phyloP scores from a whole-genome alignment of 2,888 invertebrate genomes.

The Melanostoma mellinum region DNA sequence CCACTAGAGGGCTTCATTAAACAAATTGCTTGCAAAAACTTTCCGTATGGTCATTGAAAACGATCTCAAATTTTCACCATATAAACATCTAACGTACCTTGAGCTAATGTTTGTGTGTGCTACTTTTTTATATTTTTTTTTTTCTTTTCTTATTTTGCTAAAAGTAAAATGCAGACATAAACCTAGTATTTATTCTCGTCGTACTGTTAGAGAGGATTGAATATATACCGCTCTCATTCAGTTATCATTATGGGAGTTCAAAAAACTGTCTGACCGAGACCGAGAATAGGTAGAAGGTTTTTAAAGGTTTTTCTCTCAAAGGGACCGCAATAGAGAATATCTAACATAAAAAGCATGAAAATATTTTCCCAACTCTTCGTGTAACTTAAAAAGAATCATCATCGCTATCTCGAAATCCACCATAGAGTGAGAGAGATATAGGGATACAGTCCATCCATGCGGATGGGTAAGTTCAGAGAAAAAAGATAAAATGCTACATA shows the following conservation, averaged over 20 bases:
- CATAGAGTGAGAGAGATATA: slow-evolving; percentile 11
- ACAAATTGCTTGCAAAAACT: too few species aligned
- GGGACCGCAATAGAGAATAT: slow-evolving; percentile 67
- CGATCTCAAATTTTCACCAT: too few species aligned
- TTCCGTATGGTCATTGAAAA: too few species aligned
- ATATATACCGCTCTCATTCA: slow-evolving; percentile 47
- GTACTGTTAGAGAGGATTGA: slow-evolving; percentile 6
- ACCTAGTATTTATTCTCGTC: slow-evolving; percentile 25
- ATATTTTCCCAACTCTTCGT: slow-evolving; percentile 53
- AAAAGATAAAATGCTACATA: slow-evolving; percentile 44
- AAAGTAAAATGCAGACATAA: slow-evolving; percentile 54
- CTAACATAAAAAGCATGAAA: slow-evolving; percentile 51
- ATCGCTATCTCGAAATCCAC: slow-evolving; percentile 35
- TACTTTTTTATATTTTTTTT: neutral
- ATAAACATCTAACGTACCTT: too few species aligned
- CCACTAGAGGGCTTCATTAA: too few species aligned
- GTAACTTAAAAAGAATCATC: slow-evolving; percentile 66
- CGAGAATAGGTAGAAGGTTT: slow-evolving; percentile 67
- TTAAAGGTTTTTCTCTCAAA: slow-evolving; percentile 65
- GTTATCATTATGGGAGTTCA: slow-evolving; percentile 68
- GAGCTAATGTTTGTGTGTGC: too few species aligned
- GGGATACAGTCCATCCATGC: neutral
- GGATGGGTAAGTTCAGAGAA: slow-evolving; percentile 12
- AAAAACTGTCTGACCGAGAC: slow-evolving; percentile 73
- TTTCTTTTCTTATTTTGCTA: slow-evolving; percentile 10